These are phyloP conservation scores for Pteruthius melanotis DNA, from an alignment of 2,113 vertebrate genomes.

Conservation along the genomic window DNA sequence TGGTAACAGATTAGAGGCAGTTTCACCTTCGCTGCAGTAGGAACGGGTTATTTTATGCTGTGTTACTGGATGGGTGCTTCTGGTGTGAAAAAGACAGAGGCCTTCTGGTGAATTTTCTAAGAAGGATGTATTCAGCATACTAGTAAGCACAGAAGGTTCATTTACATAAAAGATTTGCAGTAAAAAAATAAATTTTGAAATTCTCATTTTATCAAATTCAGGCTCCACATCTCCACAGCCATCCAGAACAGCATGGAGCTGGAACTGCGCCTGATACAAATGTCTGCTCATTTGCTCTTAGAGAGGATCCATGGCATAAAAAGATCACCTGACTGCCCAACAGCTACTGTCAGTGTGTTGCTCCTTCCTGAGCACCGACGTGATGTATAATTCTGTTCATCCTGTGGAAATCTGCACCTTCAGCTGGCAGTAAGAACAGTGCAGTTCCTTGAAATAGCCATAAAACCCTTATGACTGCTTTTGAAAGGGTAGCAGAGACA, in stretches of 20 bases:
- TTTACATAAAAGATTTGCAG: slow-evolving; percentile 28
- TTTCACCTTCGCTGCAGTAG: not conserved
- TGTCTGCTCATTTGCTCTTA: not conserved
- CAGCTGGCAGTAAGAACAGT: not conserved
- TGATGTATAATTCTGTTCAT: not conserved
- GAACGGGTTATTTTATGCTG: slow-evolving; percentile 3
- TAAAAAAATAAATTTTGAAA: slow-evolving; percentile 35
- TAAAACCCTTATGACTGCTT: not conserved
- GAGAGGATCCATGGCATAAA: not conserved
- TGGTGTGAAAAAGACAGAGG: slow-evolving; percentile 11
- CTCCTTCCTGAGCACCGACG: not conserved
- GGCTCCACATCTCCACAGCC: not conserved
- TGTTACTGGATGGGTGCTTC: not conserved
- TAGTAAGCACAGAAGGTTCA: slow-evolving; percentile 15
- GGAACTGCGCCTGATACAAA: not conserved
- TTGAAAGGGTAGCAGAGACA: not conserved
- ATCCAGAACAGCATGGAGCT: not conserved
- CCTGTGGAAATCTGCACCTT: not conserved
- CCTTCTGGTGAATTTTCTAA: slow-evolving; percentile 24
- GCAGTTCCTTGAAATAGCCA: not conserved
- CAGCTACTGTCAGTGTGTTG: not conserved
- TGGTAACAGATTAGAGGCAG: not conserved
- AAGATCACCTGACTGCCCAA: not conserved
- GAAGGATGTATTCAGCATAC: not conserved
- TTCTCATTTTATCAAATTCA: slow-evolving; percentile 10